Evolutionary conservation across 1,140 invertebrate species (phyloP), one percentile per base, ranked within the genome.

Genomic region (Rhyacophila brunnea): DNA sequence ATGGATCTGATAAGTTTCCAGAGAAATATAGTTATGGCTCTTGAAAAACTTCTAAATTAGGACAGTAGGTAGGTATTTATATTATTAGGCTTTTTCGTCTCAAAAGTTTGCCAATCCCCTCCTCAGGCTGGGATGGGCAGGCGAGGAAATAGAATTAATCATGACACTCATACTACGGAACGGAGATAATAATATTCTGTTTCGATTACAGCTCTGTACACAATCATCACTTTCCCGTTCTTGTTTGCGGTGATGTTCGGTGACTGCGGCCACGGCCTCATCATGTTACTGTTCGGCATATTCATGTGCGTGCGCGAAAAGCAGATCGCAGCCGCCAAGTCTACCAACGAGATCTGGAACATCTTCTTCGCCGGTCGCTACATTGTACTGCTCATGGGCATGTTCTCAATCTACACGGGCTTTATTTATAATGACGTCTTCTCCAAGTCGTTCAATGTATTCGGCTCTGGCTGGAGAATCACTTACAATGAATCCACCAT

Each of bases 221-320:
- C 95, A 0, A 95, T 95, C 67, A 95, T 99, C 52, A 96, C 95
- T 0, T 99, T 99, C 78, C 96, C 96, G 18, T 99, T 99, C 80
- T 75, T 99, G 38, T 99, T 99, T 78, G 93, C 91, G 53, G 87
- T 98, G 65, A 99, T 99, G 96, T 99, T 99, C 77, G 96, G 96
- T 43, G 96, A 99, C 76, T 76, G 89, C 66, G 96, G 96, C 1
- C 96, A 99, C 73, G 96, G 93, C 15, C 13, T 87, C 0, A 87
- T 95, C 44, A 84, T 95, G 81, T 74, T 86, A 1, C 23, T 87
- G 0, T 91, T 92, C 66, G 91, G 85, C 1, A 71, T 78, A 0
- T 95, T 81, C 78, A 87, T 96, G 85, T 85, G 92, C 18, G 65
- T 87, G 5, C 85, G 82, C 47, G 93, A 96, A 70, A 87, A 90